A percentile compares a stretch with the other conserved stretches of the same genome.
Evolutionary conservation across 2,888 invertebrate genomes (phyloP).

Genomic region (Acheta domesticus): DNA sequence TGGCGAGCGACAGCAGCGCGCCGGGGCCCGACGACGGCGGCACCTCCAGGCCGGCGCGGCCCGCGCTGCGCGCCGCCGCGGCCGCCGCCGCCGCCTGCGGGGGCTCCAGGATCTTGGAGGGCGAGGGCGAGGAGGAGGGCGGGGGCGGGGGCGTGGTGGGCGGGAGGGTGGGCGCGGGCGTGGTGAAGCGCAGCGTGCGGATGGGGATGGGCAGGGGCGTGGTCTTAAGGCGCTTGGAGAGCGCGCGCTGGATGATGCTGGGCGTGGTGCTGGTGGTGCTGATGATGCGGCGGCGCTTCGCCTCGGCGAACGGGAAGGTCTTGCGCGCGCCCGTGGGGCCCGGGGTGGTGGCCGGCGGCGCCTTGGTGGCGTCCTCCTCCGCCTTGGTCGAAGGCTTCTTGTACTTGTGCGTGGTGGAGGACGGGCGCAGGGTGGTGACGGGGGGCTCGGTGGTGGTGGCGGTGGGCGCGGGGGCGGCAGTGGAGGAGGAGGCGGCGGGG

Average conservation of each 20-base stretch:
- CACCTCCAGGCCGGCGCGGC: constrained; percentile 60
- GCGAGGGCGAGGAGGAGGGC: background rate
- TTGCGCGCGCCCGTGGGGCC: background rate
- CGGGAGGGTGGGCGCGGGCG: background rate
- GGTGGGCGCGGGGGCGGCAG: too few species aligned
- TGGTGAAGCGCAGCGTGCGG: background rate
- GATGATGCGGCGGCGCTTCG: constrained; percentile 12
- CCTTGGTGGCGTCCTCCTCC: background rate
- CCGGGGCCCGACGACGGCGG: constrained; percentile 74
- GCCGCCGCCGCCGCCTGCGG: constrained; percentile 23
- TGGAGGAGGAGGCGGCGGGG: background rate
- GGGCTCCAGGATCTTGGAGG: background rate
- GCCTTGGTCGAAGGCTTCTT: background rate
- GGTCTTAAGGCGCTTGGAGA: background rate
- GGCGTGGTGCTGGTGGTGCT: constrained; percentile 24
- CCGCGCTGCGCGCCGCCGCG: constrained; percentile 3
- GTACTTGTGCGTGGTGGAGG: background rate
- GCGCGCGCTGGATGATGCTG: constrained; percentile 19
- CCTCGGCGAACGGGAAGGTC: background rate
- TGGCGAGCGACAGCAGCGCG: constrained; percentile 71
- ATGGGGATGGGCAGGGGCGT: background rate
- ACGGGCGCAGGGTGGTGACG: background rate
- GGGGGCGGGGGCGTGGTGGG: background rate
- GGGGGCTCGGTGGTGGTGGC: background rate
- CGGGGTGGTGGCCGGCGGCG: background rate